Evolutionary conservation across 2,888 invertebrate genomes (phyloP), one percentile per base, ranked within the genome.

Genomic region (Idaea biselata): DNA sequence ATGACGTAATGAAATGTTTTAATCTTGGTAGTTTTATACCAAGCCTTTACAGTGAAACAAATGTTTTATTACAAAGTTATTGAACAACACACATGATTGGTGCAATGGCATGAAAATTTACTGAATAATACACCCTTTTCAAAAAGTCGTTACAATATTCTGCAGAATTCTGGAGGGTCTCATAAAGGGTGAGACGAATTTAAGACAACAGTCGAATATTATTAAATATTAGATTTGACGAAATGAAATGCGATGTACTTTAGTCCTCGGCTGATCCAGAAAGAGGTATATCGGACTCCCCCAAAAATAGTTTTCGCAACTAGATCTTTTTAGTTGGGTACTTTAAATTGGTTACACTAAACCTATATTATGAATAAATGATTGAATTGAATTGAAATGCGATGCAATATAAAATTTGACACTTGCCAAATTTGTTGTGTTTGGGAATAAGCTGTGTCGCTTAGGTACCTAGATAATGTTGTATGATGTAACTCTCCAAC

Each of bases 401-500:
- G n/a, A n/a, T n/a, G n/a, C n/a, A n/a, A n/a, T n/a, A 3, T 25
- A 25, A 25, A 25, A 25, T 25, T 25, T 25, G 25, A 1, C 25
- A 25, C 25, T 25, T 5, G 25, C 3, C 25, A 25, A 1, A 25
- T 5, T n/a, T n/a, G n/a, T n/a, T 25, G 25, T 25, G 25, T 25
- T 25, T 25, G 5, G 25, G 25, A 25, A 25, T 3, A 60, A 59
- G 44, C 11, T 11, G 44, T 44, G 11, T 44, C 11, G 44, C 14
- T 44, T 44, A 44, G 8, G 11, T 8, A 3, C n/a, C n/a, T n/a
- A n/a, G n/a, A n/a, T 14, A 44, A 14, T 11, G 44, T 44, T 44
- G 25, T 25, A 25, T 25, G 8, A 14, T 44, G 44, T 59, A 58
- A 60, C 44, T 55, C 60, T 31, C 59, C 54, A 62, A 65, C 58